Evolutionary conservation across 2,888 invertebrate species (phyloP).

Genomic region (Microctonus hyperodae): DNA sequence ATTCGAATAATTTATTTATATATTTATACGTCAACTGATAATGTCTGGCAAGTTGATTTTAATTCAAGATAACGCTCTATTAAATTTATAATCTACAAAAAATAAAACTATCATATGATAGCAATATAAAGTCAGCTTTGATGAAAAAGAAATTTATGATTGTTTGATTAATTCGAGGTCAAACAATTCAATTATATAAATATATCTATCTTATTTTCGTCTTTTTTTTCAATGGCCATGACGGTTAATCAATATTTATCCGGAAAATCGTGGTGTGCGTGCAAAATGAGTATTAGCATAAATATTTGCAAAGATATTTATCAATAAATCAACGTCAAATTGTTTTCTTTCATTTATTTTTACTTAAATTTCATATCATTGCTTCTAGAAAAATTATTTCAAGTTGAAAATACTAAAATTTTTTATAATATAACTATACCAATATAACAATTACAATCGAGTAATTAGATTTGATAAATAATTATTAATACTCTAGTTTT

Average conservation of each 20-base stretch:
- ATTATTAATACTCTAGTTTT: too few species aligned
- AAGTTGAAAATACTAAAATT: background rate
- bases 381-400: background rate
- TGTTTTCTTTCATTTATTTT: background rate
- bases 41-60: too few species aligned
- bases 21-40: too few species aligned
- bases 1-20: too few species aligned
- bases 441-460: too few species aligned
- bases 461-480: too few species aligned
- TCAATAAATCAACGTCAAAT: conserved; percentile 1
- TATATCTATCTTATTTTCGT: background rate
- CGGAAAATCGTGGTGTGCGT: conserved; percentile 15
- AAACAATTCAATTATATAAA: background rate
- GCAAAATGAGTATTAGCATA: conserved; percentile 4
- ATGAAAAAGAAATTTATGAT: background rate
- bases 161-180: background rate
- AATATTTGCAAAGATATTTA: conserved; percentile 2
- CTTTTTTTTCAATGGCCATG: conserved; percentile 1
- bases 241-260: background rate
- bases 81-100: too few species aligned
- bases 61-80: too few species aligned
- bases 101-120: background rate
- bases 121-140: background rate
- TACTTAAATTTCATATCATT: background rate
- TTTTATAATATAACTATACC: too few species aligned